Conservation (phyloP, 2,113 vertebrate species). For the Bothrops jararaca region DNA sequence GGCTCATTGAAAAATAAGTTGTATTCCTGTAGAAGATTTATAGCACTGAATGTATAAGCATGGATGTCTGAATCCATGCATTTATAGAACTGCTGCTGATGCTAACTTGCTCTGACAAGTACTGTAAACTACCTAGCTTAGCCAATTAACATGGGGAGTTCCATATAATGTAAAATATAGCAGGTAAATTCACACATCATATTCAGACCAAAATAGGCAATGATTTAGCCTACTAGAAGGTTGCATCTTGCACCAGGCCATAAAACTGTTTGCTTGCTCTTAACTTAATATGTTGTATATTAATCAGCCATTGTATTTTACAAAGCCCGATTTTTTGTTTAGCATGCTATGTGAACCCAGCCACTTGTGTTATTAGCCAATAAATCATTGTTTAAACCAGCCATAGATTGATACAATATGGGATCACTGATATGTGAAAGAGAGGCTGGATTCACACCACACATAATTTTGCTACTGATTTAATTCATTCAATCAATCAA, state of each 20-base stretch:
- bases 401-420: neutral
- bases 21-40: neutral
- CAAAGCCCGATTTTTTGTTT: neutral
- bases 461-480: neutral
- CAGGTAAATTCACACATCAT: neutral
- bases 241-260: neutral
- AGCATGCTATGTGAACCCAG: neutral
- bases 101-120: slow-evolving; percentile 28
- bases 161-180: neutral
- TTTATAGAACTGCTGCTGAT: neutral
- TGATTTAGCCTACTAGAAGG: neutral
- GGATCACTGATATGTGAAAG: neutral
- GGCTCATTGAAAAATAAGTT: neutral
- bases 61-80: neutral
- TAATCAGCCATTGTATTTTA: neutral
- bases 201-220: neutral
- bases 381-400: neutral
- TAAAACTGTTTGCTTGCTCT: neutral
- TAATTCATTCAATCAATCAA: neutral
- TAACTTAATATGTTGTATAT: neutral
- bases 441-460: neutral
- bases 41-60: neutral
- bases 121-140: neutral
- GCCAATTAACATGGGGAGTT: neutral
- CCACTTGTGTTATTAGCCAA: neutral